These are phyloP conservation scores for Chinchilla lanigera DNA, from an alignment of 2,113 vertebrate genomes.

Conservation along the genomic window DNA sequence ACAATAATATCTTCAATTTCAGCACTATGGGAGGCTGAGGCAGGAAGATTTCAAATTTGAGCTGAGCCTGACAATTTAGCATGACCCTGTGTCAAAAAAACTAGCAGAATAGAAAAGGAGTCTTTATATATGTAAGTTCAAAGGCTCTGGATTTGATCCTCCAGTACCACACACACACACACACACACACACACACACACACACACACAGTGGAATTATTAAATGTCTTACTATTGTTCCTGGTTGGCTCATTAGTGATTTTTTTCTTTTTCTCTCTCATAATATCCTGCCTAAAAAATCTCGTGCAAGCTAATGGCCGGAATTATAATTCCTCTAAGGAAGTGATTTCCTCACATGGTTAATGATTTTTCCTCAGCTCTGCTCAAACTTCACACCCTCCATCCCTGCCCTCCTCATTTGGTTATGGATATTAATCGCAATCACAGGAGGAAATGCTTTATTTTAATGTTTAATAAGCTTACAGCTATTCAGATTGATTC, in stretches of 20 bases:
- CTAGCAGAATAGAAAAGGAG: background rate
- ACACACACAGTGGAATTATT: background rate
- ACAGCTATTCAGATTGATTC: conserved; percentile 80
- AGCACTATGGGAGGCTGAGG: background rate
- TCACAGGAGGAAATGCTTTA: conserved; percentile 73
- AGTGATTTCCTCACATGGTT: conserved; percentile 71
- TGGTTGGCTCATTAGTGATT: conserved; percentile 32
- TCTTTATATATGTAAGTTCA: background rate
- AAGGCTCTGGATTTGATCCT: background rate
- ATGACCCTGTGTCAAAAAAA: background rate
- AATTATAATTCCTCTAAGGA: conserved; percentile 79
- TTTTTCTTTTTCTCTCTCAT: background rate
- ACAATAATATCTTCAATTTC: too few relatives aligned
- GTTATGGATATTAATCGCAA: conserved; percentile 80
- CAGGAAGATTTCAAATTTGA: background rate
- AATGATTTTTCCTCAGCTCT: conserved; percentile 60
- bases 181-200: background rate
- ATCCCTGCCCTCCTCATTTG: conserved; percentile 57
- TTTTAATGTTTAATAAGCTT: conserved; percentile 84
- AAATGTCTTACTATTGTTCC: background rate
- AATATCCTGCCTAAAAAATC: conserved; percentile 14
- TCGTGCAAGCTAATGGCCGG: conserved; percentile 54
- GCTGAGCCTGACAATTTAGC: background rate
- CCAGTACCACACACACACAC: background rate
- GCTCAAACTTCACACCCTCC: conserved; percentile 15